Conservation (phyloP, 2,888 invertebrate genomes). For the Rambutsinella grinnellia region DNA sequence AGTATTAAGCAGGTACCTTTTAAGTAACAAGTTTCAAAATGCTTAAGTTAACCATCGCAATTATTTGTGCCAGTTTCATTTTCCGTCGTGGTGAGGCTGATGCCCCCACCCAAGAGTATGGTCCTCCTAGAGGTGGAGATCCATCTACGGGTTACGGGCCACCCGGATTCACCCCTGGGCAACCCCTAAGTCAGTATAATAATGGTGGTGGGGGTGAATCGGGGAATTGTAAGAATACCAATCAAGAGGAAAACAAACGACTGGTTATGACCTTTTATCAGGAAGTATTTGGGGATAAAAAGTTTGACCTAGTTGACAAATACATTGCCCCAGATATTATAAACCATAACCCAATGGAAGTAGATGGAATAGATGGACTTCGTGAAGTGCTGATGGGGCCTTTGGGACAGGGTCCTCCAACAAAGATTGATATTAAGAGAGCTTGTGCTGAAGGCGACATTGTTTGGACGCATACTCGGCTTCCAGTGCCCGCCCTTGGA, state of each 20-base stretch:
- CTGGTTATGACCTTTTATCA: constrained; percentile 41
- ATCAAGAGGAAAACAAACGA: constrained; percentile 37
- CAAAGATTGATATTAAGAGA: constrained; percentile 33
- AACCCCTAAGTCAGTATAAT: background rate
- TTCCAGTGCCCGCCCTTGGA: constrained; percentile 15
- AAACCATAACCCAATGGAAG: constrained; percentile 42
- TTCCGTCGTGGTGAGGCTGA: no score
- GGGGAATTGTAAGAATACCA: constrained; percentile 5
- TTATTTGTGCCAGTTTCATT: no score
- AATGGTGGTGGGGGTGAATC: background rate
- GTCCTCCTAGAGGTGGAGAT: no score
- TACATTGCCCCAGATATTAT: constrained; percentile 39
- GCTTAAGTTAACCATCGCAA: no score
- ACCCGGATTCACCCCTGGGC: constrained; percentile 18
- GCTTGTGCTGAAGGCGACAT: constrained; percentile 40
- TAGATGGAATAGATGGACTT: background rate
- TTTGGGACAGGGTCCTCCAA: constrained; percentile 35
- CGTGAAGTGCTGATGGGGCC: constrained; percentile 29
- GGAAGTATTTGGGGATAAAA: constrained; percentile 46
- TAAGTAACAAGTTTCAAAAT: no score
- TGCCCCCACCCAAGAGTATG: no score
- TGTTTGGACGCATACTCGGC: constrained; percentile 35
- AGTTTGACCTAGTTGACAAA: constrained; percentile 24
- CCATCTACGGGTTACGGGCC: constrained; percentile 12
- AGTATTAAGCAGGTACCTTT: no score